These are phyloP conservation scores for Carduelis carduelis DNA, from an alignment of 2,797 vertebrate species.

Conservation along the genomic window DNA sequence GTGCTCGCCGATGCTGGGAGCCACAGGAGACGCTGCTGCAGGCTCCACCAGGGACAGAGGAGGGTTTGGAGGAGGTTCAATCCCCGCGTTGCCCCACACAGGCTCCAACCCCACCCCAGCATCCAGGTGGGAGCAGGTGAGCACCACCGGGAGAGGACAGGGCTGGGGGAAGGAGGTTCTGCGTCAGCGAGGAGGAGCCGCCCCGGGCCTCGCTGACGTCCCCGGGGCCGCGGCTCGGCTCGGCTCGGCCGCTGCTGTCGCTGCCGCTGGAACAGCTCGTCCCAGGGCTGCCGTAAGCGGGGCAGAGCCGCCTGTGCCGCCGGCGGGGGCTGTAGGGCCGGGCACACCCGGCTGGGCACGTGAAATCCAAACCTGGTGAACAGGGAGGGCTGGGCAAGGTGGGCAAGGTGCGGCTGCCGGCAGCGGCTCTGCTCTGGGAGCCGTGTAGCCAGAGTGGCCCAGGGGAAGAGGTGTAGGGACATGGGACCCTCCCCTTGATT, in stretches of 20 bases:
- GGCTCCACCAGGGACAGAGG: background rate
- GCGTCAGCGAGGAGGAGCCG: too few species aligned
- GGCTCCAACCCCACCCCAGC: background rate
- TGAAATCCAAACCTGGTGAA: too few species aligned
- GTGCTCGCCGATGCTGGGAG: background rate
- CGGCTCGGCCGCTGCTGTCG: accelerated
- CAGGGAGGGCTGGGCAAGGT: too few species aligned
- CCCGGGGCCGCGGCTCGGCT: accelerated
- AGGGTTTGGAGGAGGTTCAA: background rate
- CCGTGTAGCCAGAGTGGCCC: too few species aligned
- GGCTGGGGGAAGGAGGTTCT: too few species aligned
- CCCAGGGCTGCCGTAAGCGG: background rate
- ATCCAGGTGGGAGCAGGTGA: accelerated
- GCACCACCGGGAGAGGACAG: too few species aligned
- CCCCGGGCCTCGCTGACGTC: too few species aligned
- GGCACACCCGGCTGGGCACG: background rate
- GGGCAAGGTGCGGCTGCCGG: too few species aligned
- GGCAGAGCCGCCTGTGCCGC: background rate
- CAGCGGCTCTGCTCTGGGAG: too few species aligned
- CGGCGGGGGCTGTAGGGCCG: background rate
- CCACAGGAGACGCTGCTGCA: background rate
- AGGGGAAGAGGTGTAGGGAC: accelerated
- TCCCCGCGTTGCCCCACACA: accelerated
- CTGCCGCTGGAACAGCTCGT: constrained; percentile 11
- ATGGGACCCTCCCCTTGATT: accelerated